Base-by-base conservation (phyloP, 2,888 invertebrate genomes). In the Sesia apiformis region DNA sequence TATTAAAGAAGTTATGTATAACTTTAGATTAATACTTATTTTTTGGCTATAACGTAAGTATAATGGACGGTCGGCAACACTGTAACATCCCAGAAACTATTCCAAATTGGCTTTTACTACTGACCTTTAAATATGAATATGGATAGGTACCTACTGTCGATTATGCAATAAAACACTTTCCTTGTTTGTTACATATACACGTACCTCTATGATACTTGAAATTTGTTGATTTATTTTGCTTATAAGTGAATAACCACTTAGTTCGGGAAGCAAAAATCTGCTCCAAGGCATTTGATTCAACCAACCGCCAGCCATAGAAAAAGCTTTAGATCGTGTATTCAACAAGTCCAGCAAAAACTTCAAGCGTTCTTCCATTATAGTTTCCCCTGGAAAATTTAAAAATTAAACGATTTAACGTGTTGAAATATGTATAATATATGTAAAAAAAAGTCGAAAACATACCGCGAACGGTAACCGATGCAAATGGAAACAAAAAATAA, bases 281-380 rank as follows among this genome's bases (percentile, higher is more conserved):
- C 94, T 74, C 78, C 93, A 92, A 0, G 95, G 94, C 69, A 93
- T 80, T 63, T 93, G 92, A 62, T 93, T 94, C 5, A 95, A 72
- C 56, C 93, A 70, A 0, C 94, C 94, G 3, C 94, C 94, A 3
- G 93, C 90, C 70, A 93, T 91, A 51, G 93, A 92, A 57, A 92
- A 90, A 7, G 90, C 77, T 63, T 88, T 90, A 1, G 78, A 74
- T 42, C 82, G 67, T 46, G 70, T 66, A 51, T 65, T 65, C 50
- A 86, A 69, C 52, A 86, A 62, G 3, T 78, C 74, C 51, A 86
- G 58, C 53, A 86, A 65, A 51, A 65, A 63, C 52, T 66, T 72
- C 49, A 91, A 70, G 58, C 90, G 88, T 4, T 91, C 90, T 58
- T 92, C 91, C 64, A 92, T 90, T 42, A 94, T 91, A 3, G 89